Percentiles rank a stretch among this genome's conserved stretches.
Conservation (phyloP, 2,888 invertebrate species). For the Polyommatus icarus region DNA sequence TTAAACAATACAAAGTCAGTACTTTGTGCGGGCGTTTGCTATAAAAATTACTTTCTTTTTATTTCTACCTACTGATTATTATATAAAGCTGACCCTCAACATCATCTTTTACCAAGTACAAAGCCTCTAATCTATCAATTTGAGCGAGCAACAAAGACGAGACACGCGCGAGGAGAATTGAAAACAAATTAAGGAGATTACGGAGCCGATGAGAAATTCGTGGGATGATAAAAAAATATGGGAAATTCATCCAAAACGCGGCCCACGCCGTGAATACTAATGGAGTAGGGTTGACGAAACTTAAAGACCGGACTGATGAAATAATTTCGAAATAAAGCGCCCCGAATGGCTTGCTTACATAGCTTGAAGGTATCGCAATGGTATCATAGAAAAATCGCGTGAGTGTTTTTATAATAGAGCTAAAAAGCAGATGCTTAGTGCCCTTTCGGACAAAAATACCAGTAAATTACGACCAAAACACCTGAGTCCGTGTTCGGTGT, state of each 20-base stretch:
- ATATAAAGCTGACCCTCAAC: not conserved
- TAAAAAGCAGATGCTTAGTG: not conserved
- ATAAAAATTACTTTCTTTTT: not conserved
- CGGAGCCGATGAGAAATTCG: not conserved
- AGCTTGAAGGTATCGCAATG: too few relatives aligned
- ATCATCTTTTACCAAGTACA: not conserved
- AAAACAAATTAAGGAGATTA: conserved; percentile 16
- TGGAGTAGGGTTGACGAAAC: not conserved
- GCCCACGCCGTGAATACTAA: not conserved
- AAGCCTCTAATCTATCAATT: not conserved
- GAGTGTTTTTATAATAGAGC: too few relatives aligned
- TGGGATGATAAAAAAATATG: not conserved
- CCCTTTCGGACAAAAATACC: not conserved
- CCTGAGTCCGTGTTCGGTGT: not conserved
- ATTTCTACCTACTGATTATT: not conserved
- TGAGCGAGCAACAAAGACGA: not conserved
- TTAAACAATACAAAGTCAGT: too few relatives aligned
- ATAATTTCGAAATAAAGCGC: not conserved
- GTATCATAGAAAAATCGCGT: too few relatives aligned
- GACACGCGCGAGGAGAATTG: not conserved
- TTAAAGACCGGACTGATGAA: not conserved
- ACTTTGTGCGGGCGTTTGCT: too few relatives aligned
- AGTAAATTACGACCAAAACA: not conserved
- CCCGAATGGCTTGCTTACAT: too few relatives aligned
- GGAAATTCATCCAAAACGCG: conserved; percentile 2